Percentiles rank a stretch among this genome's conserved stretches.
Evolutionary conservation across 1,140 invertebrate genomes (phyloP).

Genomic region (Drosophila persimilis): DNA sequence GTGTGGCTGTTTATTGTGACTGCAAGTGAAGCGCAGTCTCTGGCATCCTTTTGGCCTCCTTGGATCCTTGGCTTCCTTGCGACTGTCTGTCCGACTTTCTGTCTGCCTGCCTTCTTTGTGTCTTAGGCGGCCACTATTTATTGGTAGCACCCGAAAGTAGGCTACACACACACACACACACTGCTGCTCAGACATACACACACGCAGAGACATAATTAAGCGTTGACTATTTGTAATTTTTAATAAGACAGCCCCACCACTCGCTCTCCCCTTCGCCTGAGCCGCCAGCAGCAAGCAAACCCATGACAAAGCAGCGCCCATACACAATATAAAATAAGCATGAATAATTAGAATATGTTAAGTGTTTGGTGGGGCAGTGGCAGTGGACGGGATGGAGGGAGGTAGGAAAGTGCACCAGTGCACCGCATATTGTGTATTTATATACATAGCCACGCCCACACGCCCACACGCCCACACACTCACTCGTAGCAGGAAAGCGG

Average conservation of each 20-base stretch:
- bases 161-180: conserved; percentile 41
- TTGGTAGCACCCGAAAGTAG: conserved; percentile 60
- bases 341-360: conserved; percentile 83
- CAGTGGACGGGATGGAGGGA: conserved; percentile 5
- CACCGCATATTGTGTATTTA: conserved; percentile 78
- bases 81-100: no score
- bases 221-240: conserved; percentile 80
- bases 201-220: conserved; percentile 55
- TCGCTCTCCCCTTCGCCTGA: not conserved
- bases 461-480: conserved; percentile 39
- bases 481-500: conserved; percentile 27
- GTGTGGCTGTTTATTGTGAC: conserved; percentile 20
- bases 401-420: not conserved
- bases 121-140: conserved; percentile 39
- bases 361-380: conserved; percentile 64
- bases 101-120: not conserved
- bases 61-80: no score
- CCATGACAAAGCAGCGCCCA: conserved; percentile 40
- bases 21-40: conserved; percentile 7
- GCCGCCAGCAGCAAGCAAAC: not conserved
- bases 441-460: conserved; percentile 69
- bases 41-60: no score
- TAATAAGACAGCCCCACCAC: conserved; percentile 64
- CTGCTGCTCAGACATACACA: conserved; percentile 3
- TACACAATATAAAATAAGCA: conserved; percentile 82